These are phyloP conservation scores for Plagiodera versicolora DNA, from an alignment of 2,888 invertebrate species.

Conservation along the genomic window DNA sequence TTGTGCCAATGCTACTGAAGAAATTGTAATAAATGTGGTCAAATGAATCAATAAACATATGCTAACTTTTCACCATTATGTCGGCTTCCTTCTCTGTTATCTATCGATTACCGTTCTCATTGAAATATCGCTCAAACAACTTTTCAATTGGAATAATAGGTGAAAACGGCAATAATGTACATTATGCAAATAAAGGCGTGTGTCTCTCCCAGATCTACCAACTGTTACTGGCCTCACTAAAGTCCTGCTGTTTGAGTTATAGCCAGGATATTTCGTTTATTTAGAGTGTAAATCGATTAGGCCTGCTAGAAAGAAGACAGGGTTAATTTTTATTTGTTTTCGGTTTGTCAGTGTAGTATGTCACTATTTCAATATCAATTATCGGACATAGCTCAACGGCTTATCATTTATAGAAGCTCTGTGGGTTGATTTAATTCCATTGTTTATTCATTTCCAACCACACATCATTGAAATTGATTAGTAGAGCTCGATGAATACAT, in stretches of 20 bases:
- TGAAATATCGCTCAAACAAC: background rate
- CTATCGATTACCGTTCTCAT: background rate
- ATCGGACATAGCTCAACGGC: no score
- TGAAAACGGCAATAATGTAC: conserved; percentile 26
- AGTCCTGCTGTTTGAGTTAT: conserved; percentile 28
- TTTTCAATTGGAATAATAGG: conserved; percentile 18
- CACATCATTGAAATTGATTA: background rate
- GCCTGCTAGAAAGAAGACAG: conserved; percentile 12
- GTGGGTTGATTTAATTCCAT: no score
- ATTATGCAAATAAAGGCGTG: conserved; percentile 28
- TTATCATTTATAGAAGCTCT: no score
- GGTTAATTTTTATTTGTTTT: background rate
- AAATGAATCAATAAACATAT: no score
- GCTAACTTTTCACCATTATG: no score
- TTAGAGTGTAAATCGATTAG: conserved; percentile 19
- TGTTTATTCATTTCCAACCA: background rate
- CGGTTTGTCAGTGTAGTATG: background rate
- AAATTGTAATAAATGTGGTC: no score
- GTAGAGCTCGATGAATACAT: background rate
- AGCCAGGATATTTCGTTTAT: conserved; percentile 16
- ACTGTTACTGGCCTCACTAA: conserved; percentile 24
- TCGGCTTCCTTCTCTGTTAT: background rate
- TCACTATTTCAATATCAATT: no score
- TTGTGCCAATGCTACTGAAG: no score
- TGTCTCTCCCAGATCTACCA: conserved; percentile 19